Base-by-base conservation (phyloP, 2,113 vertebrate genomes). In the Uria lomvia region DNA sequence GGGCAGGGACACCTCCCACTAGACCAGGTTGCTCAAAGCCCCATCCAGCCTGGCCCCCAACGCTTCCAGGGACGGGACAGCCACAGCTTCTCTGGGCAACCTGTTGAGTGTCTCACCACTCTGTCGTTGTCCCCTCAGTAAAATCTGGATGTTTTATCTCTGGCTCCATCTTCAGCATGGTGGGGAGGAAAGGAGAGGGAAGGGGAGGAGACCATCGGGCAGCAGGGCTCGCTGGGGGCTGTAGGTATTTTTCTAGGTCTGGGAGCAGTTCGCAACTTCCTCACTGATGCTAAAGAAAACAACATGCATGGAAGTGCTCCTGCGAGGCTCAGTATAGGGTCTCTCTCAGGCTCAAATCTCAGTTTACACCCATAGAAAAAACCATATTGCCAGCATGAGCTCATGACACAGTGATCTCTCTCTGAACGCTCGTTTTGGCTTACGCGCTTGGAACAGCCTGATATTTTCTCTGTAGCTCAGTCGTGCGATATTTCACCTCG, bases 361-460 rank as follows among this genome's bases (percentile, higher is more conserved):
- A 63, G 75, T 74, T 94, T 91, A 87, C 84, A 94, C 60, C 66
- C 88, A 85, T 52, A 92, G 91, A 92, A 82, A 89, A 94, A 87
- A 91, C 0, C 27, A 38, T 53, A 45, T 55, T 86, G 96, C 86
- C 80, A 92, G 92, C 85, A 96, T 94, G 95, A 97, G 97, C 92
- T 96, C 86, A 88, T 92, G 74, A 84, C 92, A 79, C 52, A 59
- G 92, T 71, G 76, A 92, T 94, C 58, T 91, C 95, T 96, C 85
- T 97, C 93, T 18, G 62, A 96, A 88, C 11, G 10, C 86, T 73
- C 92, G 52, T 95, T 91, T 68, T 92, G 77, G 80, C 93, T 94
- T 76, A 53, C 4, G 5, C 11, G 6, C 58, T 92, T 97, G 81
- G 94, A 96, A 94, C 76, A 59, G 84, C 32, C 92, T 70, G 81